phyloP scores from a whole-genome alignment of 2,888 invertebrate species.

The Melieria crassipennis region DNA sequence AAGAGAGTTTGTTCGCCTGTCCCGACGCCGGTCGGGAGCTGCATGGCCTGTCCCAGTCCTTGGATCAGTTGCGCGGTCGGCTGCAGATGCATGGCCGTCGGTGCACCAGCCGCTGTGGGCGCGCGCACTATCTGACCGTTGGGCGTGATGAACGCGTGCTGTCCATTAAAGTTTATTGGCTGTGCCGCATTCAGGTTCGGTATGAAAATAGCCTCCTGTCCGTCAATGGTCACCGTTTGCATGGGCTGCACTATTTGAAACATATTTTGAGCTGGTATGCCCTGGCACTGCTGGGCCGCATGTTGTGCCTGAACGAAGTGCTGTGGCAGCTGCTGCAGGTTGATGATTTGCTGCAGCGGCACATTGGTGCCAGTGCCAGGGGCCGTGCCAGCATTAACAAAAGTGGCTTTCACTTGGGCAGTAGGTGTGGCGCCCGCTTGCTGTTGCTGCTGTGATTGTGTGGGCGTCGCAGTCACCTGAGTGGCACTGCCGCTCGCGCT shows the following conservation, averaged over 20 bases:
- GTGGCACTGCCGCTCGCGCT: constrained; percentile 36
- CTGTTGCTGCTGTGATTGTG: constrained; percentile 42
- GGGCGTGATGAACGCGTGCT: constrained; percentile 69
- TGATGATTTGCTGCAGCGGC: constrained; percentile 57
- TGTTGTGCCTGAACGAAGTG: constrained; percentile 51
- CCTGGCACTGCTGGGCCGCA: constrained; percentile 37
- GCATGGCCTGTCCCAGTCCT: constrained; percentile 76
- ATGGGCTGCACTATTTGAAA: constrained; percentile 75
- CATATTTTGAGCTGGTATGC: constrained; percentile 59
- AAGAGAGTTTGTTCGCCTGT: constrained; percentile 67
- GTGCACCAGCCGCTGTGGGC: constrained; percentile 62
- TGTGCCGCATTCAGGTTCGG: constrained; percentile 76
- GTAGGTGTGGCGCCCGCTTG: constrained; percentile 38
- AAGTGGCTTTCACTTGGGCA: constrained; percentile 47
- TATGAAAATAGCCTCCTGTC: constrained; percentile 91
- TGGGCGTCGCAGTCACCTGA: constrained; percentile 41
- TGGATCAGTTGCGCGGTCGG: constrained; percentile 73
- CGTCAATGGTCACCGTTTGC: constrained; percentile 92
- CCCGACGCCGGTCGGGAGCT: constrained; percentile 70
- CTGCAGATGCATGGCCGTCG: constrained; percentile 48
- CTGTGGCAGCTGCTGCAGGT: constrained; percentile 56
- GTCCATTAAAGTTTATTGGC: constrained; percentile 68
- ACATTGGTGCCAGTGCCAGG: constrained; percentile 41
- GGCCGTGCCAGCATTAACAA: constrained; percentile 39
- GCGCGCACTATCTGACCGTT: constrained; percentile 80